These are phyloP conservation scores for Epizoanthus stellaris DNA, from an alignment of 92 coral and sea anemone genomes.

Conservation along the genomic window DNA sequence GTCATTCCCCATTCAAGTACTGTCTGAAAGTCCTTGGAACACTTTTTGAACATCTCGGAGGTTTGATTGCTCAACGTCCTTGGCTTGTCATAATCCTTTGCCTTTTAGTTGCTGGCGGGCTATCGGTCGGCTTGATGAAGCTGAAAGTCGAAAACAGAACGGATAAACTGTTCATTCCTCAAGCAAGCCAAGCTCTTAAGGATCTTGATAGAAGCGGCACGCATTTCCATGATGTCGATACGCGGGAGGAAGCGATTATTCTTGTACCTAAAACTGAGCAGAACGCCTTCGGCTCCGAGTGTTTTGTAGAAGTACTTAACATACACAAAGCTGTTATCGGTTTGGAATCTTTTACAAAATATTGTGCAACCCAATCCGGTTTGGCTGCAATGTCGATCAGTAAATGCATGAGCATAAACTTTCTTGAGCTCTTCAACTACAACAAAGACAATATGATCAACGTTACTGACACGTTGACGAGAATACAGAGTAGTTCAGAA, in stretches of 20 bases:
- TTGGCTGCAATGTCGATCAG: not conserved
- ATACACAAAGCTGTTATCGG: slow-evolving; percentile 36
- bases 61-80: slow-evolving; percentile 3
- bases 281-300: slow-evolving; percentile 23
- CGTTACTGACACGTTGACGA: slow-evolving; percentile 27
- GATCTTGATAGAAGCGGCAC: slow-evolving; percentile 42
- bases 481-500: slow-evolving; percentile 17
- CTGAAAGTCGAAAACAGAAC: slow-evolving; percentile 31
- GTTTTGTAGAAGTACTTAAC: slow-evolving; percentile 40
- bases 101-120: slow-evolving; percentile 9
- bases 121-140: not conserved
- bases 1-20: slow-evolving; percentile 14
- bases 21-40: slow-evolving; percentile 11
- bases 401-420: slow-evolving; percentile 1
- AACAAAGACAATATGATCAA: slow-evolving; percentile 22
- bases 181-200: slow-evolving; percentile 47
- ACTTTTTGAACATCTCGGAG: slow-evolving; percentile 12
- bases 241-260: slow-evolving; percentile 38
- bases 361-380: slow-evolving; percentile 35
- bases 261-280: slow-evolving; percentile 25
- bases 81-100: slow-evolving; percentile 22
- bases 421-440: slow-evolving; percentile 41
- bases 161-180: slow-evolving; percentile 60
- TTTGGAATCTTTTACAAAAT: slow-evolving; percentile 32
- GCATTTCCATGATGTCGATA: slow-evolving; percentile 42